Evolutionary conservation across 2,113 vertebrate genomes (phyloP), one percentile per base, ranked within the genome.

Genomic region (Caracal caracal): DNA sequence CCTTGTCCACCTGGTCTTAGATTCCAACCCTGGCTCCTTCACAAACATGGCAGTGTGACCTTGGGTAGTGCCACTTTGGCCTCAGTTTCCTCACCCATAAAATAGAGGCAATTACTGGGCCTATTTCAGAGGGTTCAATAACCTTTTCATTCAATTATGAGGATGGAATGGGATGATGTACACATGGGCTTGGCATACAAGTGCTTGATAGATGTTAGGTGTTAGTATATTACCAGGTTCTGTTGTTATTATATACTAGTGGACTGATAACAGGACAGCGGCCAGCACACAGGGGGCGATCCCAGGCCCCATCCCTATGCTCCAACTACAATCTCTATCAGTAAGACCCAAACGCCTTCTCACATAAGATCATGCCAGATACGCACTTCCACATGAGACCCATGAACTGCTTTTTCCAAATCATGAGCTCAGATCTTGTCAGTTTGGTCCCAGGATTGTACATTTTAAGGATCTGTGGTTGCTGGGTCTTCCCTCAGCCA

Each of bases 401-500:
- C 20, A 16, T 26, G 15, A 10, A 66, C 2, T 43, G 8, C 63
- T 56, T 88, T 68, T 28, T 91, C 68, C 10, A 28, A 35, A 10
- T 76, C 47, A 43, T 51, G 86, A 91, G 30, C 10, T 86, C 17
- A 1, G 28, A 6, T 88, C 91, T 92, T 79, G 37, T 87, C 6
- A 28, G 10, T 59, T 65, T 49, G 59, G 75, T 81, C 73, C 61
- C 66, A 30, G 43, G 3, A 49, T 43, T 68, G 19, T n/a, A 43
- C n/a, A 76, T 95, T 92, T 75, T 85, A 78, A 97, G 88, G 26
- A 30, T 97, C 40, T 95, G 22, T 83, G 43, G 26, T 61, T 66
- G 35, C 56, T 89, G 85, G 61, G 33, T 88, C 26, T 97, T 83
- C 43, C 93, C 81, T 87, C 82, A 84, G 94, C 73, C 93, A 93